Conservation (phyloP, 2,888 invertebrate genomes). For the Magallana nippona region DNA sequence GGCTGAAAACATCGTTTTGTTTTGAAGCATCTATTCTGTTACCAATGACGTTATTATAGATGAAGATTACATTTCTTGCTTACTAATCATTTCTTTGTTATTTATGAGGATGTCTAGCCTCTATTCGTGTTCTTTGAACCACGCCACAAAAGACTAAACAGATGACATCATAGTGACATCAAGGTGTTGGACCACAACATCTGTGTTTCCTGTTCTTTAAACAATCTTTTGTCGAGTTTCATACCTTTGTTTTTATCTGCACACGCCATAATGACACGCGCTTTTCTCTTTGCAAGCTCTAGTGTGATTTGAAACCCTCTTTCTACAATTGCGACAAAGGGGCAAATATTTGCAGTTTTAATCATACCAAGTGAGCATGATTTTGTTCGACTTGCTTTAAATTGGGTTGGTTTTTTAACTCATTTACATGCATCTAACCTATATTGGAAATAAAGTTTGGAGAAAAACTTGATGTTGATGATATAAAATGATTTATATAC, state of each 20-base stretch:
- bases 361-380: no score
- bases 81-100: conserved; percentile 67
- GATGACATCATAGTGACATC: conserved; percentile 68
- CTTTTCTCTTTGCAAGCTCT: conserved; percentile 69
- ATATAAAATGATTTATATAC: conserved; percentile 61
- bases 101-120: conserved; percentile 72
- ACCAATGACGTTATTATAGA: no score
- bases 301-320: conserved; percentile 70
- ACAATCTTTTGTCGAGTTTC: conserved; percentile 62
- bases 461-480: neutral
- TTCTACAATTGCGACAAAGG: conserved; percentile 54
- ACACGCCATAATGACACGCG: conserved; percentile 70
- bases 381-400: no score
- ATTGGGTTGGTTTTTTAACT: no score
- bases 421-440: no score
- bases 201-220: conserved; percentile 75
- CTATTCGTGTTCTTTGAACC: conserved; percentile 59
- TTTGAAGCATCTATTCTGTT: neutral
- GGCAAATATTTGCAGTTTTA: no score
- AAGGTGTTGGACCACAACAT: conserved; percentile 62
- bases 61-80: conserved; percentile 51
- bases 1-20: neutral
- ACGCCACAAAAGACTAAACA: conserved; percentile 66
- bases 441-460: no score
- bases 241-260: conserved; percentile 60